These are phyloP conservation scores for Actias luna DNA, from an alignment of 2,888 invertebrate genomes.

Conservation along the genomic window DNA sequence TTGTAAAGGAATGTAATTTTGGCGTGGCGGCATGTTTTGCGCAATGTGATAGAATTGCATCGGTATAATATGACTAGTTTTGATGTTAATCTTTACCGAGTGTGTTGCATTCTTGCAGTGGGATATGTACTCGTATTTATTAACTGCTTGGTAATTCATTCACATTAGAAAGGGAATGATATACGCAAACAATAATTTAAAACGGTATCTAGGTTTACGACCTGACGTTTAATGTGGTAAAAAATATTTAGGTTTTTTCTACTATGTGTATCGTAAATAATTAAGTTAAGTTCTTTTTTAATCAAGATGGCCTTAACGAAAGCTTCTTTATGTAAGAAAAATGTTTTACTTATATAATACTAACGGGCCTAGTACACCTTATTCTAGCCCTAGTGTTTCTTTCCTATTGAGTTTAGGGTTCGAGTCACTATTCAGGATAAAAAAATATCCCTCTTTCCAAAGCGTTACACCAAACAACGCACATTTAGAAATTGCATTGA, in stretches of 20 bases:
- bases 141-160: background rate
- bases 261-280: too few relatives aligned
- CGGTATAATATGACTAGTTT: slow-evolving; percentile 37
- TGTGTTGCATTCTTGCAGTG: slow-evolving; percentile 21
- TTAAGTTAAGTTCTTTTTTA: too few relatives aligned
- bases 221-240: background rate
- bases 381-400: too few relatives aligned
- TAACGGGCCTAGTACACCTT: too few relatives aligned
- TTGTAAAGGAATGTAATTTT: slow-evolving; percentile 45
- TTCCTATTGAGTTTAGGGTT: too few relatives aligned
- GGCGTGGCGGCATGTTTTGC: slow-evolving; percentile 46
- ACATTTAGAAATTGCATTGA: too few relatives aligned
- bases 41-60: slow-evolving; percentile 50
- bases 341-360: too few relatives aligned
- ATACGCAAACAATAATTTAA: background rate
- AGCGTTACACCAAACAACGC: too few relatives aligned
- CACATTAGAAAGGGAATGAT: background rate
- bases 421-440: too few relatives aligned
- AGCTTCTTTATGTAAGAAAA: too few relatives aligned
- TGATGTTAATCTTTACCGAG: slow-evolving; percentile 51
- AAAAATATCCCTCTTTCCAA: too few relatives aligned
- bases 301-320: too few relatives aligned
- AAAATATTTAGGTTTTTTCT: background rate
- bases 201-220: background rate
- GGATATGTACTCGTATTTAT: background rate